Conservation (phyloP, 2,888 invertebrate species). For the Leptopterna dolabrata region DNA sequence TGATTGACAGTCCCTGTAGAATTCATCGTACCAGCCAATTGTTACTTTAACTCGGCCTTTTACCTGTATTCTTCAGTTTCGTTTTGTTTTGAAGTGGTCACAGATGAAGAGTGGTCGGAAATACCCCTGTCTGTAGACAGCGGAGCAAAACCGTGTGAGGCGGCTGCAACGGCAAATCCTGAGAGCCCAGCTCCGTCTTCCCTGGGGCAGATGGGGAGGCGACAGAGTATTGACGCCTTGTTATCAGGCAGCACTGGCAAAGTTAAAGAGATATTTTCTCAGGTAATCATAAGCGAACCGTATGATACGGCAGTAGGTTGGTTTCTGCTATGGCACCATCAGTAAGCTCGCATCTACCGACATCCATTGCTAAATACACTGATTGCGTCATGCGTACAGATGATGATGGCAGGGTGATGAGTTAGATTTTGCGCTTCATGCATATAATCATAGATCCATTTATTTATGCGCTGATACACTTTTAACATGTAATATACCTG, state of each 20-base stretch:
- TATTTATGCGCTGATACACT: too few relatives aligned
- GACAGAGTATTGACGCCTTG: slow-evolving; percentile 82
- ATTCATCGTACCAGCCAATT: too few relatives aligned
- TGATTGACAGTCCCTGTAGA: too few relatives aligned
- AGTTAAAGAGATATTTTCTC: slow-evolving; percentile 83
- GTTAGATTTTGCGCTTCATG: too few relatives aligned
- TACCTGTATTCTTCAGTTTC: background rate
- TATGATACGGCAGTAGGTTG: background rate
- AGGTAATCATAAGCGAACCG: slow-evolving; percentile 70
- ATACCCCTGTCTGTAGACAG: slow-evolving; percentile 53
- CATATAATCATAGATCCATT: too few relatives aligned
- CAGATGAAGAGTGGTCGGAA: slow-evolving; percentile 57
- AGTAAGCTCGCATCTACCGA: too few relatives aligned
- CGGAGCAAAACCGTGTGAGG: background rate
- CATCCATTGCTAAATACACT: too few relatives aligned
- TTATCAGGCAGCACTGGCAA: slow-evolving; percentile 77
- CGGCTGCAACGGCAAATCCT: background rate
- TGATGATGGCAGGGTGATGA: too few relatives aligned
- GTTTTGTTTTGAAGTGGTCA: background rate
- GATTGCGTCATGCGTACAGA: too few relatives aligned
- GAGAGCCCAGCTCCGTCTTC: slow-evolving; percentile 64
- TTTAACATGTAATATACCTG: too few relatives aligned
- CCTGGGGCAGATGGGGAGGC: slow-evolving; percentile 66
- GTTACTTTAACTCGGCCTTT: too few relatives aligned
- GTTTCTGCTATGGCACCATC: too few relatives aligned